Base-by-base conservation (phyloP, 2,797 vertebrate species). In the Coranthus polyacanthus region DNA sequence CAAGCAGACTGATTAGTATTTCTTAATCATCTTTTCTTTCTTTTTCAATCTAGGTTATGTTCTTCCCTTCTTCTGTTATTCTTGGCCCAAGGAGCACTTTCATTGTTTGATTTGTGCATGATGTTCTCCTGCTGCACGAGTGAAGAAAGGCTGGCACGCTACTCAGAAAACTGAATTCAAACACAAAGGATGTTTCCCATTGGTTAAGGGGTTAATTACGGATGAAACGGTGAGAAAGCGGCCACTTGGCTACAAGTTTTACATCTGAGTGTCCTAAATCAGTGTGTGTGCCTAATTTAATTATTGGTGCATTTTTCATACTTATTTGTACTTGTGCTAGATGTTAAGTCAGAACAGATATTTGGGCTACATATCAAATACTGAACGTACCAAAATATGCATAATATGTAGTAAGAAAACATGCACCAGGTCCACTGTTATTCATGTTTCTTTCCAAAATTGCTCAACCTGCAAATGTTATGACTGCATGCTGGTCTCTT, bases 401-500 rank as follows among this genome's bases (percentile, higher is more conserved):
- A 9, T 12, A 55, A 21, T 7, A 20, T 51, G 4, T 12, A 21
- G 3, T 10, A 5, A n/a, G 7, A 12, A 16, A 10, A 22, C 5
- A 8, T 26, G 8, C 6, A 13, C 16, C 12, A 43, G 13, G 47
- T 43, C 6, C 20, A n/a, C 26, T 38, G 5, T 11, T 2, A 44
- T 2, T 21, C 8, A 22, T 16, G 15, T 15, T 55, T 63, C 39
- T 17, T 24, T 32, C 22, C 11, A 37, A 34, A 24, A 39, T 46
- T 3, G 13, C n/a, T 51, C 34, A 24, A 57, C 18, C 12, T 45
- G 12, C 6, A 53, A 36, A n/a, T 50, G 4, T 32, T 9, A 2
- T 73, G 62, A 50, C 42, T 42, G 11, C 18, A 66, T 49, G 41
- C 65, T 80, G 82, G 18, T 5, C 75, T 85, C 84, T 77, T 47